A percentile compares a stretch with the other conserved stretches of the same genome.
Conservation (phyloP, 2,888 invertebrate genomes). For the Stenodera caucasica region DNA sequence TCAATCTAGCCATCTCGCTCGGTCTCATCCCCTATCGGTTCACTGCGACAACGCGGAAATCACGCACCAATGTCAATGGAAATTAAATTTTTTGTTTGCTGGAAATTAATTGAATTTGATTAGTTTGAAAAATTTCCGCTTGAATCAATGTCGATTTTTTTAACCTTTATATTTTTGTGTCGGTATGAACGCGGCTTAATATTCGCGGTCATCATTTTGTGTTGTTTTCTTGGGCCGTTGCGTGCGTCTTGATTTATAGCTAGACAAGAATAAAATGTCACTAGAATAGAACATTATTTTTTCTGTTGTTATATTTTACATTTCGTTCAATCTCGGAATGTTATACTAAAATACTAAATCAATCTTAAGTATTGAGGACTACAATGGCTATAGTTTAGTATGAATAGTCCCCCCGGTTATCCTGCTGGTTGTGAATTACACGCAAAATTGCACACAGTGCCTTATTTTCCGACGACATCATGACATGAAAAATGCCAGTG, state of each 20-base stretch:
- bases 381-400: slow-evolving; percentile 22
- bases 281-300: slow-evolving; percentile 20
- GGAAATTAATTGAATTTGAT: neutral
- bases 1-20: slow-evolving; percentile 2
- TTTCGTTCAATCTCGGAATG: too few relatives aligned
- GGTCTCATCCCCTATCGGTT: neutral
- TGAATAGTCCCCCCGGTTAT: slow-evolving; percentile 34
- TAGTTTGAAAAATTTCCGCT: neutral
- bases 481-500: slow-evolving; percentile 43
- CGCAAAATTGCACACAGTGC: slow-evolving; percentile 51
- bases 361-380: slow-evolving; percentile 18
- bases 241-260: neutral
- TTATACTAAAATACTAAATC: slow-evolving; percentile 26
- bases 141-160: neutral
- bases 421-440: slow-evolving; percentile 49
- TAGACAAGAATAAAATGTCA: slow-evolving; percentile 17
- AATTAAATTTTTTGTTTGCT: too few relatives aligned
- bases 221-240: neutral
- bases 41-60: neutral
- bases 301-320: slow-evolving; percentile 5
- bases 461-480: slow-evolving; percentile 48
- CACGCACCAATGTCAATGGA: neutral
- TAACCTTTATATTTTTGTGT: too few relatives aligned
- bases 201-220: neutral
- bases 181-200: too few relatives aligned